A percentile compares a stretch with the other conserved stretches of the same genome.
Conservation (phyloP, 2,113 vertebrate species). For the Rhinolophus sinicus region DNA sequence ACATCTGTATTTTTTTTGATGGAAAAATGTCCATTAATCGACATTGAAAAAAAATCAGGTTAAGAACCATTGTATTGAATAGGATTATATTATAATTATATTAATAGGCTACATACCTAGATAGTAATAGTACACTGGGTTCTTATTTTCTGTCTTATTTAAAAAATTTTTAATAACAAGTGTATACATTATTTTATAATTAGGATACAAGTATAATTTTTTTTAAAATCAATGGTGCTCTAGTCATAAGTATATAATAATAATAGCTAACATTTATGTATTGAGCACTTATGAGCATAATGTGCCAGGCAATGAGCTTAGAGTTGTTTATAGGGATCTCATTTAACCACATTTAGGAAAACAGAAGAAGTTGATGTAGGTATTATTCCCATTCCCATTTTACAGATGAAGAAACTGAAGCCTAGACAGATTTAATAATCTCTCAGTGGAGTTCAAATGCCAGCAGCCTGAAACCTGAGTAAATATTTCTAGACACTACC, state of each 20-base stretch:
- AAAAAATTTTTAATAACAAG: background rate
- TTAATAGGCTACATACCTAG: background rate
- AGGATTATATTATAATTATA: background rate
- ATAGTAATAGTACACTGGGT: background rate
- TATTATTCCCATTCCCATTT: background rate
- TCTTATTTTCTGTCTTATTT: background rate
- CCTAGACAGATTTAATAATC: background rate
- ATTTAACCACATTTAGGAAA: background rate
- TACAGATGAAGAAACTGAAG: background rate
- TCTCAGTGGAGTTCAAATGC: background rate
- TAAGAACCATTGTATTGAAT: background rate
- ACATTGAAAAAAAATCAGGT: background rate
- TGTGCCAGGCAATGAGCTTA: background rate
- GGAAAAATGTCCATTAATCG: background rate
- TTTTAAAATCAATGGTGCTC: background rate
- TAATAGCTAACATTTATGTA: background rate
- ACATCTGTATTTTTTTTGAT: background rate
- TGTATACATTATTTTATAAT: constrained; percentile 10
- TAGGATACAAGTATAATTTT: background rate
- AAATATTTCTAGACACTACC: background rate
- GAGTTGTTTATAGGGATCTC: background rate
- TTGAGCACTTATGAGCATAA: background rate
- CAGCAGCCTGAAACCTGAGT: background rate
- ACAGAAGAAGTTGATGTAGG: background rate
- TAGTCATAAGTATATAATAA: background rate